Evolutionary conservation across 64 coral and sea anemone species (phyloP).

Genomic region (Cladopsammia gracilis): DNA sequence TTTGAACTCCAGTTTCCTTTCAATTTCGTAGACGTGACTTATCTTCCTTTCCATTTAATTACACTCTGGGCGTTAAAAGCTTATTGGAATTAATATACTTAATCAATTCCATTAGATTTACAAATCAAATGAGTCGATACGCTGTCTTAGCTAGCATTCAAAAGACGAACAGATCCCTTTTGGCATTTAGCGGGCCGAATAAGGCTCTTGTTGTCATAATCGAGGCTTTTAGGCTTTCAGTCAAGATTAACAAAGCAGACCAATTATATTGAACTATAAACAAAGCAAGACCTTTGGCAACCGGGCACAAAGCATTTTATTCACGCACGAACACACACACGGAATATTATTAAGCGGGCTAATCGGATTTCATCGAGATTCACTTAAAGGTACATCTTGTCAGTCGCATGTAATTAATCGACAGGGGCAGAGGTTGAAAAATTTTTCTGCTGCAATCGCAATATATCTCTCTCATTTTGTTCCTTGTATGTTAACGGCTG

Average conservation of each 20-base stretch:
- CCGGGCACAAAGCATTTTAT: background rate
- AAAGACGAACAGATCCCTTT: too few species aligned
- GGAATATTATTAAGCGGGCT: background rate
- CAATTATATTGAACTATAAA: background rate
- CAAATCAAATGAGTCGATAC: too few species aligned
- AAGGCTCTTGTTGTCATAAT: background rate
- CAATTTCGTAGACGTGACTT: too few species aligned
- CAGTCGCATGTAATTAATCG: background rate
- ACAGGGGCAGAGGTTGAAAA: slow-evolving; percentile 4
- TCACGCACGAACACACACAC: background rate
- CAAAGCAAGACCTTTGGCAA: background rate
- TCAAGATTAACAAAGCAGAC: slow-evolving; percentile 4
- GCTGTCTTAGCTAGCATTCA: too few species aligned
- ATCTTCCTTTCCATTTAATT: too few species aligned
- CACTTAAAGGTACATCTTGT: background rate
- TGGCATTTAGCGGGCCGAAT: too few species aligned
- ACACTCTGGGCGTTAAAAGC: too few species aligned
- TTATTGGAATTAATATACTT: too few species aligned
- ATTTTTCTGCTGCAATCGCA: background rate
- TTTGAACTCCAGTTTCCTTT: too few species aligned
- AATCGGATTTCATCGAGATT: slow-evolving; percentile 32
- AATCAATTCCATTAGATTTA: too few species aligned
- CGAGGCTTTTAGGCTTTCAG: background rate
- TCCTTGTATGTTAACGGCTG: slow-evolving; percentile 12
- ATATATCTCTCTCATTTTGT: slow-evolving; percentile 13